Base-by-base conservation (phyloP, 2,888 invertebrate species). In the Meloe dianella region DNA sequence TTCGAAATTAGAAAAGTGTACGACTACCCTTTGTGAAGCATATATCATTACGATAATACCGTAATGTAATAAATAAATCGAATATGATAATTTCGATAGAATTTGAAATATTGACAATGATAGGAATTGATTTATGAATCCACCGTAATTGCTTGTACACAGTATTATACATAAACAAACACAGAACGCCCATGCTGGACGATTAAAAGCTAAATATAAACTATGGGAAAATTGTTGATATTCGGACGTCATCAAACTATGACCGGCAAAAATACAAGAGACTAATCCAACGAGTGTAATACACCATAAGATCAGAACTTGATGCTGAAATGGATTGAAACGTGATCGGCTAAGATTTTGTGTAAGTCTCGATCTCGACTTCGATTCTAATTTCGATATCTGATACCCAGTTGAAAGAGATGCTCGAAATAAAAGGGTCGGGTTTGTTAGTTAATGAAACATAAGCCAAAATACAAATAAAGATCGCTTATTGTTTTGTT, bases 141-240 rank as follows among this genome's bases (percentile, higher is more conserved):
- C 29, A 22, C 27, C 29, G 9, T 24, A 30, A 57, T 30, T 57
- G 17, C n/a, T 2, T 5, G 6, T 9, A 30, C 57, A 30, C 2
- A n/a, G 14, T 7, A n/a, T 9, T n/a, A 57, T 57, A 17, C n/a
- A 29, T 29, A 57, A 29, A 17, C 29, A 27, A 57, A 57, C 12
- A 30, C 29, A 57, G 0, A 57, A 20, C 4, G 83, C 81, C 86
- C 86, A 86, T 0, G 78, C 74, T 0, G 84, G 79, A 30, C 85
- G 77, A 76, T 80, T 80, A 67, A 82, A 84, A 0, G 83, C 82
- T 57, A 73, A 47, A 61, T 71, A 73, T 5, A 69, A 60, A 9
- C 70, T 61, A 29, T 64, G 32, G 22, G 63, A 54, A 9, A 66
- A 62, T 56, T 62, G 65, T 24, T 69, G 62, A 63, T 72, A 69